phyloP scores from a whole-genome alignment of 1,140 invertebrate genomes.

The Pseudachorutes palmiensis region DNA sequence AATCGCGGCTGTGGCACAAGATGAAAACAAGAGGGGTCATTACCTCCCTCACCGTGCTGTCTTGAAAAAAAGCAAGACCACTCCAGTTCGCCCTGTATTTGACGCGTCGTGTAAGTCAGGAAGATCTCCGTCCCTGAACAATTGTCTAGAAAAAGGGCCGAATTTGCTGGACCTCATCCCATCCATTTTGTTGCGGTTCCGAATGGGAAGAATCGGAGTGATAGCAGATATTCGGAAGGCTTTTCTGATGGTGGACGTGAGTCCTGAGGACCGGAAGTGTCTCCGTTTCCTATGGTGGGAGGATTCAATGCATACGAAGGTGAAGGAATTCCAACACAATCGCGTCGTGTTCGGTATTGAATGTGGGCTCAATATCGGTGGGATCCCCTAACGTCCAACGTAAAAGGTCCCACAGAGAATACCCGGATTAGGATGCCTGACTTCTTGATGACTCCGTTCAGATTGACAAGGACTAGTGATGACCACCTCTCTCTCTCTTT shows the following conservation, averaged over 20 bases:
- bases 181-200: slow-evolving; percentile 7
- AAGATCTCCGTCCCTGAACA: neutral
- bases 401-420: no score
- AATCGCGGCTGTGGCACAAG: slow-evolving; percentile 22
- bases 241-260: slow-evolving; percentile 10
- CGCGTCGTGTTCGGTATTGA: slow-evolving; percentile 36
- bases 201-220: slow-evolving; percentile 4
- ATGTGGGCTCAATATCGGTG: slow-evolving; percentile 30
- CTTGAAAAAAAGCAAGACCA: slow-evolving; percentile 41
- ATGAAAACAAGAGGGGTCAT: slow-evolving; percentile 2
- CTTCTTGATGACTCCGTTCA: no score
- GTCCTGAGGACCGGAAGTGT: slow-evolving; percentile 25
- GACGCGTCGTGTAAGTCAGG: slow-evolving; percentile 22
- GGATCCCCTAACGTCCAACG: no score
- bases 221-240: slow-evolving; percentile 12
- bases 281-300: slow-evolving; percentile 42
- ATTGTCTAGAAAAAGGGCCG: slow-evolving; percentile 18
- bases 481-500: no score
- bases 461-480: no score
- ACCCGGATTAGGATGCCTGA: no score
- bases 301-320: slow-evolving; percentile 18
- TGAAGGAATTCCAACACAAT: slow-evolving; percentile 33
- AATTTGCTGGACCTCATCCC: slow-evolving; percentile 23
- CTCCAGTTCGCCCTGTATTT: slow-evolving; percentile 34
- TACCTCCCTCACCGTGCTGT: slow-evolving; percentile 21